Conservation (phyloP, 2,113 vertebrate species). For the Anhinga rufa region DNA sequence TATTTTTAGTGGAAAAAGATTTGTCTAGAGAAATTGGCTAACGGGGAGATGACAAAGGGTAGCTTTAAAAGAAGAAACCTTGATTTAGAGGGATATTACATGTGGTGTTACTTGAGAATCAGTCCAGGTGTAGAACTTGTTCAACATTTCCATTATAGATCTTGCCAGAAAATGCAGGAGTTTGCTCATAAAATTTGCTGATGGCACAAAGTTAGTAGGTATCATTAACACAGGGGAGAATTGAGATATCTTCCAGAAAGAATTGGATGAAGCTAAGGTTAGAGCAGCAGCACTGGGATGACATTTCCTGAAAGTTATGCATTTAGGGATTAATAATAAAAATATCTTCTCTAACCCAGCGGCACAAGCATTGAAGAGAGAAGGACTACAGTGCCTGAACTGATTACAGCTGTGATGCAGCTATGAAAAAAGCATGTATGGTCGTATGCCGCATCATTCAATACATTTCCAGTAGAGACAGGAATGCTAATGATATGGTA, state of each 20-base stretch:
- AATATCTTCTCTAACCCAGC: not conserved
- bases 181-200: not conserved
- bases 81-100: not conserved
- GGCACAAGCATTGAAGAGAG: not conserved
- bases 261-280: not conserved
- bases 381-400: not conserved
- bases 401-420: not conserved
- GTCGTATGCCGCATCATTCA: not conserved
- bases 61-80: not conserved
- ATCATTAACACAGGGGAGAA: not conserved
- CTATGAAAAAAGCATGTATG: not conserved
- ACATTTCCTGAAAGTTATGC: not conserved
- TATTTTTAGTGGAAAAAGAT: not conserved
- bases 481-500: not conserved
- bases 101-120: not conserved
- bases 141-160: not conserved
- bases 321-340: not conserved
- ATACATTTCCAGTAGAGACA: not conserved
- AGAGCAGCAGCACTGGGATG: not conserved
- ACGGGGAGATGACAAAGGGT: not conserved
- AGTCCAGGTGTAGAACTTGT: not conserved
- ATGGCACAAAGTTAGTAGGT: not conserved
- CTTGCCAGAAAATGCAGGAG: not conserved
- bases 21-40: not conserved
- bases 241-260: not conserved